A percentile compares a stretch with the other conserved stretches of the same genome.
These are phyloP conservation scores for Drosophila saltans DNA, from an alignment of 1,140 invertebrate species.

Conservation along the genomic window DNA sequence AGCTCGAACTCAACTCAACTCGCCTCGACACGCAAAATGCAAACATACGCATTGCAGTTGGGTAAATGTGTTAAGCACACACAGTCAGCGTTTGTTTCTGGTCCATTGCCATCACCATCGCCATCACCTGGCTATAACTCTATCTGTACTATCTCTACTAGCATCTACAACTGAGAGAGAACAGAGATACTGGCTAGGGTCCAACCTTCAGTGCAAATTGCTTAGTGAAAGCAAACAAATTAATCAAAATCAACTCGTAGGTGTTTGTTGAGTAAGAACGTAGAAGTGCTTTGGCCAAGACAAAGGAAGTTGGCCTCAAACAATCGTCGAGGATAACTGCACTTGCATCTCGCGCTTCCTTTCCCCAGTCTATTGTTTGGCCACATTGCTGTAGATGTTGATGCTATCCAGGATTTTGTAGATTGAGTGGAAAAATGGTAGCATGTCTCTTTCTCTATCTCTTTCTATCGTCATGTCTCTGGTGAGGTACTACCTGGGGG, in stretches of 20 bases:
- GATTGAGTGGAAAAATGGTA: conserved; percentile 22
- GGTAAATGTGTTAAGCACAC: conserved; percentile 69
- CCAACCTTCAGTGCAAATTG: conserved; percentile 57
- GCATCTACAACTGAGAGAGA: conserved; percentile 5
- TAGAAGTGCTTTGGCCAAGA: background rate
- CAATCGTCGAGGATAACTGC: conserved; percentile 42
- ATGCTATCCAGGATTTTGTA: conserved; percentile 3
- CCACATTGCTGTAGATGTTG: conserved; percentile 34
- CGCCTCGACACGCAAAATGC: conserved; percentile 60
- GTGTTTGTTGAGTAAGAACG: conserved; percentile 37
- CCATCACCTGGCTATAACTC: conserved; percentile 68
- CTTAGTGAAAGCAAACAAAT: conserved; percentile 79
- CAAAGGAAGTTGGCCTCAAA: conserved; percentile 52
- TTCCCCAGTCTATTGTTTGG: conserved; percentile 12
- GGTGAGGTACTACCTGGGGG: conserved; percentile 40
- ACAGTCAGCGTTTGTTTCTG: conserved; percentile 52
- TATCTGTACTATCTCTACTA: conserved; percentile 44
- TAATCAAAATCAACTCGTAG: conserved; percentile 75
- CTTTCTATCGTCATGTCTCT: conserved; percentile 22
- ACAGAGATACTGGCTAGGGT: background rate
- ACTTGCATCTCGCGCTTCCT: conserved; percentile 11
- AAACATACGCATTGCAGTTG: conserved; percentile 78
- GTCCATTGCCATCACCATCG: conserved; percentile 52
- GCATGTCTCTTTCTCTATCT: too few relatives aligned
- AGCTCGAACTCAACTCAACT: conserved; percentile 18